A percentile compares a stretch with the other conserved stretches of the same genome.
Conservation (phyloP, 1,140 invertebrate genomes). For the Drosophila aff. region DNA sequence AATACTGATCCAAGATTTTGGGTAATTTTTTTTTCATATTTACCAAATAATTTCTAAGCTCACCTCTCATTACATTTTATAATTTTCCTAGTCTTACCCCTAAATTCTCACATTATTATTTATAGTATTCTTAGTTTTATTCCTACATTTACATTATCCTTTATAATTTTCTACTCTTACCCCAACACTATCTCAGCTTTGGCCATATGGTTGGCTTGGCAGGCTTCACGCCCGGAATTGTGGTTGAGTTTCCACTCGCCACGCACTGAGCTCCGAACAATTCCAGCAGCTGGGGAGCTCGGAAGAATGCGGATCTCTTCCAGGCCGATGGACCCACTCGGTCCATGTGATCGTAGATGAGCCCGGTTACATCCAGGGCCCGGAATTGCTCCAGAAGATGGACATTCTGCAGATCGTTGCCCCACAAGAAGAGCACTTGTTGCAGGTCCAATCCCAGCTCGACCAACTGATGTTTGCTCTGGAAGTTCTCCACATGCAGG, state of each 20-base stretch:
- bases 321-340: slow-evolving; percentile 51
- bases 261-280: slow-evolving; percentile 72
- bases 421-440: slow-evolving; percentile 97
- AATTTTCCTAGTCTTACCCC: too few species aligned
- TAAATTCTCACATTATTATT: too few species aligned
- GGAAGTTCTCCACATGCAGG: slow-evolving; percentile 94
- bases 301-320: slow-evolving; percentile 70
- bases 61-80: too few species aligned
- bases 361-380: slow-evolving; percentile 93
- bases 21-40: background rate
- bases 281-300: slow-evolving; percentile 63
- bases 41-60: background rate
- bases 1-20: background rate
- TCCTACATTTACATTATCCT: background rate
- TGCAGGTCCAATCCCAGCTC: slow-evolving; percentile 90
- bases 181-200: slow-evolving; percentile 48
- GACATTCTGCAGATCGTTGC: slow-evolving; percentile 95
- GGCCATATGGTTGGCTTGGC: slow-evolving; percentile 73
- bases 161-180: background rate
- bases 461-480: slow-evolving; percentile 89
- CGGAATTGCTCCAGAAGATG: slow-evolving; percentile 93
- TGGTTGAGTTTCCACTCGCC: slow-evolving; percentile 67
- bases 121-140: background rate
- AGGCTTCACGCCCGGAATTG: slow-evolving; percentile 60
- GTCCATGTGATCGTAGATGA: slow-evolving; percentile 96